These are phyloP conservation scores for Macquaria ambigua DNA, from an alignment of 2,113 vertebrate genomes.

Conservation along the genomic window DNA sequence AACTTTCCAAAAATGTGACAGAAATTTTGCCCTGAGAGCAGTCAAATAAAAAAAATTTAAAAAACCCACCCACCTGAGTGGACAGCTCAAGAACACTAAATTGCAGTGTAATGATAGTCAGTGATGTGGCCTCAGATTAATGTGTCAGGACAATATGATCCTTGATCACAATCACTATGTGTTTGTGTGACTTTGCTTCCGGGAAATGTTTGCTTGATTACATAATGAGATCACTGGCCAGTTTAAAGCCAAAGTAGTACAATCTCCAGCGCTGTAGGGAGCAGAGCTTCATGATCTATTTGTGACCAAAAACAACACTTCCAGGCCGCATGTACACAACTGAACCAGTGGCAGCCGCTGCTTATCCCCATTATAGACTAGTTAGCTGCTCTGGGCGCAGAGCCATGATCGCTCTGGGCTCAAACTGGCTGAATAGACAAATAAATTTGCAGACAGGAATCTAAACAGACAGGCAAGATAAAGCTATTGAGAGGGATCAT, in stretches of 20 bases:
- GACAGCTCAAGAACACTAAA: not conserved
- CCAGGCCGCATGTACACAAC: not conserved
- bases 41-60: not conserved
- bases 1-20: too few relatives aligned
- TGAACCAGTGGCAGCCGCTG: not conserved
- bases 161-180: not conserved
- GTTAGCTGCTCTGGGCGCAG: slow-evolving; percentile 45
- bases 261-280: not conserved
- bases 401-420: slow-evolving; percentile 27
- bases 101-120: not conserved
- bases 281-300: not conserved
- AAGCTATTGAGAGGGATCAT: slow-evolving; percentile 70
- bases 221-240: not conserved
- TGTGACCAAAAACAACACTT: slow-evolving; percentile 4
- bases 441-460: slow-evolving; percentile 66
- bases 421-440: slow-evolving; percentile 52
- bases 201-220: not conserved
- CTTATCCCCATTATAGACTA: slow-evolving; percentile 6
- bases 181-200: not conserved
- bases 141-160: not conserved
- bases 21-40: not conserved
- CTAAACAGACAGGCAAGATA: slow-evolving; percentile 68
- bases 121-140: not conserved
- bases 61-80: not conserved
- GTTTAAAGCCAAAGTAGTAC: not conserved